Conservation (phyloP, 2,113 vertebrate species). For the Synodontis membranacea region DNA sequence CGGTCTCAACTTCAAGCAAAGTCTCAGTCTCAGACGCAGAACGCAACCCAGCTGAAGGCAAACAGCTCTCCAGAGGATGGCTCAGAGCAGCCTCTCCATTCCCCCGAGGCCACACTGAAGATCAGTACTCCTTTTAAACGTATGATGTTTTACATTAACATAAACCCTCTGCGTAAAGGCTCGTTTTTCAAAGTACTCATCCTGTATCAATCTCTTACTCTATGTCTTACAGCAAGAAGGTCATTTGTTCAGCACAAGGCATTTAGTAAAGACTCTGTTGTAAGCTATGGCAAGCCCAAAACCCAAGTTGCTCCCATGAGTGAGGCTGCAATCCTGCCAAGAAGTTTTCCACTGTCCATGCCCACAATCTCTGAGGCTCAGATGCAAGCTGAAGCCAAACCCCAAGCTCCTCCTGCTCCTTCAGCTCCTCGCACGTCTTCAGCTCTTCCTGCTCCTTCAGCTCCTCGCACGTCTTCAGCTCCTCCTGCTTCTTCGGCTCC, state of each 20-base stretch:
- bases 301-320: conserved; percentile 9
- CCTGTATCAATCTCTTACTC: conserved; percentile 13
- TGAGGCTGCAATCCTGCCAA: conserved; percentile 36
- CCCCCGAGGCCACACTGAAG: conserved; percentile 52
- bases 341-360: conserved; percentile 1
- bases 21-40: conserved; percentile 38
- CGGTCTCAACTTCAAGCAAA: conserved; percentile 37
- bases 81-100: conserved; percentile 51
- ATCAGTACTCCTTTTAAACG: conserved; percentile 63
- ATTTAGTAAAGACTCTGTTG: conserved; percentile 50
- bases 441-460: neutral
- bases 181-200: neutral
- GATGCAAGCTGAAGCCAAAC: conserved; percentile 15
- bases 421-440: neutral
- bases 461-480: neutral
- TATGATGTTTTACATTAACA: conserved; percentile 56
- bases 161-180: neutral
- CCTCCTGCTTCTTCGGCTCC: neutral
- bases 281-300: conserved; percentile 58
- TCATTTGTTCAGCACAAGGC: conserved; percentile 51
- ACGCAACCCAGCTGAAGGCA: conserved; percentile 45
- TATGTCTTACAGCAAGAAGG: conserved; percentile 63
- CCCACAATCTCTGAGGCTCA: conserved; percentile 25
- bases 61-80: conserved; percentile 47
- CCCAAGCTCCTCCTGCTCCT: neutral